Evolutionary conservation across 2,888 invertebrate species (phyloP).

Genomic region (Drosophila flavopinicola): DNA sequence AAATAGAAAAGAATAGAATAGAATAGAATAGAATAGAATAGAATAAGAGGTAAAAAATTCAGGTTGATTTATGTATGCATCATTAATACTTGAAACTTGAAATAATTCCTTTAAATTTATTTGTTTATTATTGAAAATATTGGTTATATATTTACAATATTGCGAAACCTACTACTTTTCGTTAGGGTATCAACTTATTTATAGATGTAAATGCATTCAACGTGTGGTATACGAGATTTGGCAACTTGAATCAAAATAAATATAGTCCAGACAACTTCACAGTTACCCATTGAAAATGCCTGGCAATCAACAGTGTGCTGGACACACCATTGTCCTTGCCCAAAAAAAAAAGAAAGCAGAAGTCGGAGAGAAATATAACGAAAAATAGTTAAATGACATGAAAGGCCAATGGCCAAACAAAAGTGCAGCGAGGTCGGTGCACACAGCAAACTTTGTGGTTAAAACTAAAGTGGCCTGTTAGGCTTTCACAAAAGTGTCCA

Average conservation of each 20-base stretch:
- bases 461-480: conserved; percentile 77
- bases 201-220: conserved; percentile 8
- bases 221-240: conserved; percentile 40
- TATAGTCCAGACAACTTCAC: conserved; percentile 30
- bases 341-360: conserved; percentile 7
- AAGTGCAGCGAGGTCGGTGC: conserved; percentile 71
- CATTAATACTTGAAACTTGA: too few relatives aligned
- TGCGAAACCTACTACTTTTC: too few relatives aligned
- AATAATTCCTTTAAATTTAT: too few relatives aligned
- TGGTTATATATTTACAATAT: too few relatives aligned
- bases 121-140: too few relatives aligned
- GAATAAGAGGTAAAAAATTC: too few relatives aligned
- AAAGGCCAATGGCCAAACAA: conserved; percentile 69
- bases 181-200: too few relatives aligned
- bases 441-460: conserved; percentile 72
- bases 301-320: conserved; percentile 59
- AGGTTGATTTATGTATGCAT: too few relatives aligned
- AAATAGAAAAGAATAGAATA: too few relatives aligned
- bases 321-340: conserved; percentile 45
- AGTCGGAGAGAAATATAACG: conserved; percentile 18
- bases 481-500: conserved; percentile 74
- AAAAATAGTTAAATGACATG: conserved; percentile 73
- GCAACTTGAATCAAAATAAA: conserved; percentile 40
- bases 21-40: too few relatives aligned
- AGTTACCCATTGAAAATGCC: conserved; percentile 39